Conservation (phyloP, 30 jellyfish, hydroid and myxozoan species). For the Cassiopea xamachana region DNA sequence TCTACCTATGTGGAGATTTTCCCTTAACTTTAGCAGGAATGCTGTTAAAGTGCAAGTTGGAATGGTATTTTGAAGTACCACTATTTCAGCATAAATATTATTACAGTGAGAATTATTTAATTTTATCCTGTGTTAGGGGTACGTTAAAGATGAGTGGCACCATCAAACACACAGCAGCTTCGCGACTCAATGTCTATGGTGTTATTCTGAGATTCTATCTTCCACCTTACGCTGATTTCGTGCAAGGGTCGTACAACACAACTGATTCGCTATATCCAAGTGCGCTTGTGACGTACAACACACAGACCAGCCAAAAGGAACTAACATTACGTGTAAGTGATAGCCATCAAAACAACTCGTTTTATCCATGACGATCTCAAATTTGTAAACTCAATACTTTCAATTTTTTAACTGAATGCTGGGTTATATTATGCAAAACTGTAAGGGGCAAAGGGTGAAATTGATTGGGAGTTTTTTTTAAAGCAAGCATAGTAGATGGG, state of each 20-base stretch:
- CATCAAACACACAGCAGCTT: constrained; percentile 37
- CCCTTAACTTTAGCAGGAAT: too few species aligned
- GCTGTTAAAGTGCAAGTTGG: too few species aligned
- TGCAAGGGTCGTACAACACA: constrained; percentile 4
- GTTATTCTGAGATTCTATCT: constrained; percentile 18
- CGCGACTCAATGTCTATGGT: constrained; percentile 65
- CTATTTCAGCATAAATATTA: too few species aligned
- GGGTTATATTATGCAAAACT: too few species aligned
- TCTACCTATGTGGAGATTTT: too few species aligned
- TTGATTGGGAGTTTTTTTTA: too few species aligned
- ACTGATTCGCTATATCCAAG: not conserved
- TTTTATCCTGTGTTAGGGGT: not conserved
- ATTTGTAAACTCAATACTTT: too few species aligned
- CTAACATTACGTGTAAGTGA: constrained; percentile 31
- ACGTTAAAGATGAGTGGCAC: constrained; percentile 19
- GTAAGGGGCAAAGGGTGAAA: too few species aligned
- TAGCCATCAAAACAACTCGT: not conserved
- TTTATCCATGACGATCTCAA: not conserved
- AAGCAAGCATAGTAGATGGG: too few species aligned
- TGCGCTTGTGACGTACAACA: not conserved
- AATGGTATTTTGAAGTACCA: too few species aligned
- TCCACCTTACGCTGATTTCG: constrained; percentile 54
- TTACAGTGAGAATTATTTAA: too few species aligned
- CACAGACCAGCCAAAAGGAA: constrained; percentile 28
- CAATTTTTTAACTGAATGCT: too few species aligned